Base-by-base conservation (phyloP, 1,140 invertebrate species). In the Diorhabda elongata region DNA sequence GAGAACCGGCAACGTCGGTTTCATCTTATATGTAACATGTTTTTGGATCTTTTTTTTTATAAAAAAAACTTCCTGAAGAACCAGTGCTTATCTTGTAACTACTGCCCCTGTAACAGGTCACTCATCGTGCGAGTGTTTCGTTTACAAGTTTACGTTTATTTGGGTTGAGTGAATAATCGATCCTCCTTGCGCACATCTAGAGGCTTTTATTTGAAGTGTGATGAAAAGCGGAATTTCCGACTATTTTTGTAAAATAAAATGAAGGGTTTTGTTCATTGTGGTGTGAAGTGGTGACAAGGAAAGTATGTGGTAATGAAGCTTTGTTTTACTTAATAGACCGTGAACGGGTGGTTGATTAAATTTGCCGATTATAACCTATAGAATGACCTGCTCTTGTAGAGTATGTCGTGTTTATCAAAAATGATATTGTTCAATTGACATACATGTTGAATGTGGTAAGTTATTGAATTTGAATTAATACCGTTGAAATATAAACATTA, bases 131-230 rank as follows among this genome's bases (percentile, higher is more conserved):
- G 63, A 45, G n/a, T 47, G n/a, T 56, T 64, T 64, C 44, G 42
- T 8, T 11, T 64, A 26, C 26, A 44, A 64, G 52, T 57, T 52
- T 64, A 64, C 63, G 63, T 56, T 52, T 64, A 64, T 64, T 56
- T 64, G 42, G 63, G 63, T 64, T 44, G 61, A 64, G 63, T 64
- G 63, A 52, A 52, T 45, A 4, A 64, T 64, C 63, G 63, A 64
- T 64, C 45, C 45, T 64, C 45, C 44, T 62, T 44, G 44, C n/a
- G 44, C 43, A 44, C 42, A 44, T 44, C 42, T 44, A 44, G n/a
- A 61, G 59, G 42, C 59, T 61, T 42, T 26, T 26, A 26, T 26
- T 62, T 62, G 42, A 62, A 42, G 44, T 44, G 42, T 62, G 61
- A 52, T 52, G 47, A 52, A 62, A 62, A 62, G 61, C 61, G 61